phyloP scores from a whole-genome alignment of 2,888 invertebrate genomes.

The Nomada goodeniana region DNA sequence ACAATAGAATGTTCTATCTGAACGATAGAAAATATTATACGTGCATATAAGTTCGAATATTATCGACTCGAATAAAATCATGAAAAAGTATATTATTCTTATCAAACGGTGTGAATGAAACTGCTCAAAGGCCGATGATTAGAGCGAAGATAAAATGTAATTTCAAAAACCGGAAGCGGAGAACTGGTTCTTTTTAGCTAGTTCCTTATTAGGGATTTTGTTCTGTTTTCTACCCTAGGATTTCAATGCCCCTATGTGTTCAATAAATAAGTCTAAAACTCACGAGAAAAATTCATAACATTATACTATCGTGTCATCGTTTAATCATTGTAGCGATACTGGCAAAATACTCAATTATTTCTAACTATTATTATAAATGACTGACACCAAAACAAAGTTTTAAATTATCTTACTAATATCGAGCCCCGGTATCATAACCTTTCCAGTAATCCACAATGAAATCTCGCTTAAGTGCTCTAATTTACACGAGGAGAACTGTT shows the following conservation, averaged over 20 bases:
- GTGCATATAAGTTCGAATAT: background rate
- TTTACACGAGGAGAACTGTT: conserved; percentile 13
- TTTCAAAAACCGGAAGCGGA: background rate
- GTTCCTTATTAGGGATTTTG: conserved; percentile 2
- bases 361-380: background rate
- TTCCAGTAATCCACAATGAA: conserved; percentile 24
- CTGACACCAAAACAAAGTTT: background rate
- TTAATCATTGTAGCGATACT: no score
- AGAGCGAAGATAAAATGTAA: no score
- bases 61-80: no score
- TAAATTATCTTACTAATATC: background rate
- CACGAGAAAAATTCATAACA: background rate
- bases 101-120: background rate
- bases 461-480: conserved; percentile 10
- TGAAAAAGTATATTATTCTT: no score
- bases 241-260: background rate
- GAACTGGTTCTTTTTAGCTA: background rate
- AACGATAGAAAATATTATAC: no score
- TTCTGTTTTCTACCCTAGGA: background rate
- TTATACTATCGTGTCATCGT: background rate
- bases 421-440: conserved; percentile 15
- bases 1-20: no score
- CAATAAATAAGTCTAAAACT: background rate
- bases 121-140: background rate
- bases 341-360: background rate